Evolutionary conservation across 2,888 invertebrate genomes (phyloP).

Genomic region (Zele albiditarsus): DNA sequence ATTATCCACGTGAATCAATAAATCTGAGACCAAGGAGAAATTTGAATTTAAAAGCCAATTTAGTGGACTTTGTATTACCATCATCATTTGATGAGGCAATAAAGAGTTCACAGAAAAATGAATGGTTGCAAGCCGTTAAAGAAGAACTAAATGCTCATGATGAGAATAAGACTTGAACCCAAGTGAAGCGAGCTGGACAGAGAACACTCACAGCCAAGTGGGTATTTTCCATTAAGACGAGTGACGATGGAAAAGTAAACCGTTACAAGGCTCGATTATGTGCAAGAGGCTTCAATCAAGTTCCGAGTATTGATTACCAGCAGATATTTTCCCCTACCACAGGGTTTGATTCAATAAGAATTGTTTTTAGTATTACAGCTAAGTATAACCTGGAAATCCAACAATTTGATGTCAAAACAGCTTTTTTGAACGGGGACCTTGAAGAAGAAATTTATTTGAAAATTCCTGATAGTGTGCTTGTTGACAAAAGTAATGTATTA

Average conservation of each 20-base stretch:
- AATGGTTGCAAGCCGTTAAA: background rate
- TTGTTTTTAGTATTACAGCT: constrained; percentile 3
- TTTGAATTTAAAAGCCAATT: background rate
- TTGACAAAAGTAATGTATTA: background rate
- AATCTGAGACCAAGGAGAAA: background rate
- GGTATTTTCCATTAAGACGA: background rate
- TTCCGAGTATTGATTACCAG: constrained; percentile 6
- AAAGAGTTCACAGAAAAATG: background rate
- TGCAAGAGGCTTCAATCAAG: constrained; percentile 24
- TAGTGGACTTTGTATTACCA: constrained; percentile 2
- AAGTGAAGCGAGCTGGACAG: background rate
- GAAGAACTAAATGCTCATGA: background rate
- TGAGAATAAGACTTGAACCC: background rate
- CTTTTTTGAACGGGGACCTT: constrained; percentile 11
- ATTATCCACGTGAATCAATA: background rate
- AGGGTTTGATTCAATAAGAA: constrained; percentile 30
- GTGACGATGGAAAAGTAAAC: background rate
- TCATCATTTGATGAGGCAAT: constrained; percentile 38
- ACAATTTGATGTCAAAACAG: constrained; percentile 29
- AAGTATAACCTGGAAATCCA: background rate
- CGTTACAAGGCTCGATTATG: constrained; percentile 26
- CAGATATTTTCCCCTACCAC: constrained; percentile 18
- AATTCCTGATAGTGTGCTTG: background rate
- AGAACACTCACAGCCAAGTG: background rate
- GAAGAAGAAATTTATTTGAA: constrained; percentile 28